Evolutionary conservation across 2,888 invertebrate genomes (phyloP).

Genomic region (Sminthurinus aureus): DNA sequence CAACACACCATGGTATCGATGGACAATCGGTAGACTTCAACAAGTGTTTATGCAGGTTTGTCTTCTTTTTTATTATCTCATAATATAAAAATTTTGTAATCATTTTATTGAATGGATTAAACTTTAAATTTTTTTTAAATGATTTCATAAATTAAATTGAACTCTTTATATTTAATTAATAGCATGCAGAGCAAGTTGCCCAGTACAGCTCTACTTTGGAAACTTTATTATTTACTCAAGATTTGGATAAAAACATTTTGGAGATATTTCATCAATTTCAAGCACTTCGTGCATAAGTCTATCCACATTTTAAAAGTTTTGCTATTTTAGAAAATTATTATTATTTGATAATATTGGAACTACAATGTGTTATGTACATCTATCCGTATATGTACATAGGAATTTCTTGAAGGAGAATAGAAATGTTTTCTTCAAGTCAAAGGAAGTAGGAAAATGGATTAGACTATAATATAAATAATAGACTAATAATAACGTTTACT

Average conservation of each 20-base stretch:
- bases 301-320: no score
- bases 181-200: conserved; percentile 98
- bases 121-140: background rate
- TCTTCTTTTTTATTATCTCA: background rate
- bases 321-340: no score
- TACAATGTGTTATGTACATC: no score
- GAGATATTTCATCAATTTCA: conserved; percentile 98
- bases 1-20: conserved; percentile 94
- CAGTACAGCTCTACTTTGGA: conserved; percentile 95
- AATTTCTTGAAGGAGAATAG: no score
- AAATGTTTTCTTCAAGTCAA: no score
- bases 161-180: conserved; percentile 63
- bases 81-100: background rate
- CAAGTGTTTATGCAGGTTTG: conserved; percentile 93
- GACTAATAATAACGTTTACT: no score
- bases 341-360: no score
- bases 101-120: background rate
- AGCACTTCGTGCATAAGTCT: conserved; percentile 74
- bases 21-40: conserved; percentile 92
- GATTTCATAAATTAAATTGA: conserved; percentile 16
- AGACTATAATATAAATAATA: no score
- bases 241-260: conserved; percentile 93
- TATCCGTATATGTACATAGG: no score
- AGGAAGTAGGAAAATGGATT: no score
- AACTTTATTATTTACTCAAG: conserved; percentile 93